These are phyloP conservation scores for Steinernema scapterisci DNA, from an alignment of 2,888 invertebrate genomes.

Conservation along the genomic window DNA sequence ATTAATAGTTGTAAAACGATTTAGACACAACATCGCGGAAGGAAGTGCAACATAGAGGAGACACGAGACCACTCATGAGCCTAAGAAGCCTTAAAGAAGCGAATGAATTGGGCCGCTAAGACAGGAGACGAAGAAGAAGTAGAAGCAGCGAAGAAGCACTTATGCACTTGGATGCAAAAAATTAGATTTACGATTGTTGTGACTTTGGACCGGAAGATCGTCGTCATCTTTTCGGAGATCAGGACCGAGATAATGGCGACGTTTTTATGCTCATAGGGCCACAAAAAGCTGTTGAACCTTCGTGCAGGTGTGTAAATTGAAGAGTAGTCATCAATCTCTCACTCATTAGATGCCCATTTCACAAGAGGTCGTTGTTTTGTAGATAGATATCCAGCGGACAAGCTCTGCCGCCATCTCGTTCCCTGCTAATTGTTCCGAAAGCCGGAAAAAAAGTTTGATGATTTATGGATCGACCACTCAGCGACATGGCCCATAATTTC, in stretches of 20 bases:
- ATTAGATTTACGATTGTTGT: constrained; percentile 23
- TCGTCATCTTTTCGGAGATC: constrained; percentile 15
- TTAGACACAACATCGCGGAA: neutral
- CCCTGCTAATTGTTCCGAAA: constrained; percentile 32
- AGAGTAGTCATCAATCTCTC: constrained; percentile 28
- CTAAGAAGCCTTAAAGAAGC: neutral
- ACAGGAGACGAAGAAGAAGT: neutral
- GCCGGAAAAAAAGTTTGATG: constrained; percentile 26
- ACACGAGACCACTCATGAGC: neutral
- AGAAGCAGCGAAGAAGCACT: too few relatives aligned
- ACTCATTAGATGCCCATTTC: constrained; percentile 28
- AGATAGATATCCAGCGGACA: constrained; percentile 10
- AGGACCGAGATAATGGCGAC: neutral
- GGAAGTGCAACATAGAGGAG: constrained; percentile 24
- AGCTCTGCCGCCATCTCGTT: neutral
- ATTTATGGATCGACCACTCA: constrained; percentile 28
- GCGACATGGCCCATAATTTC: constrained; percentile 30
- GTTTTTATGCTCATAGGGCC: constrained; percentile 29
- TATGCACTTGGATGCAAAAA: constrained; percentile 26
- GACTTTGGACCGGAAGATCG: neutral
- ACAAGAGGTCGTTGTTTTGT: constrained; percentile 26
- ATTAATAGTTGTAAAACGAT: constrained; percentile 5
- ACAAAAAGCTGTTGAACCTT: constrained; percentile 25
- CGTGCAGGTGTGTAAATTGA: constrained; percentile 21
- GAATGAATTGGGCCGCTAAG: neutral